A percentile compares a stretch with the other conserved stretches of the same genome.
phyloP scores from a whole-genome alignment of 2,888 invertebrate genomes.

The Notodonta dromedarius region DNA sequence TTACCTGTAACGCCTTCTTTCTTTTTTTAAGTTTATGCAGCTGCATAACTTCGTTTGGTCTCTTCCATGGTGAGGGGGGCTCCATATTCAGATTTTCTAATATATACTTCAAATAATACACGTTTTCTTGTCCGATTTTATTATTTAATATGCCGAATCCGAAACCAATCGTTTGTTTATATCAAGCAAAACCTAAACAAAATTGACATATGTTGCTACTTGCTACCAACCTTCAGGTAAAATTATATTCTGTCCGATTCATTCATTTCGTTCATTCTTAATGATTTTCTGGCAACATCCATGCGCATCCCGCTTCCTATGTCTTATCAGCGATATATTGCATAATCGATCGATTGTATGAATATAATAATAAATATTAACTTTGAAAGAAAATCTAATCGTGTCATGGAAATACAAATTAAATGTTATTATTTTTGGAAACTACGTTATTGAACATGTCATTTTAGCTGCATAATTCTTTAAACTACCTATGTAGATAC shows the following conservation, averaged over 20 bases:
- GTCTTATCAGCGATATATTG: too few relatives aligned
- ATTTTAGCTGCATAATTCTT: too few relatives aligned
- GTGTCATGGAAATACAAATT: too few relatives aligned
- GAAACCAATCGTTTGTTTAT: neutral
- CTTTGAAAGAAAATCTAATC: too few relatives aligned
- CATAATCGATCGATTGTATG: too few relatives aligned
- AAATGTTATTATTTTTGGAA: too few relatives aligned
- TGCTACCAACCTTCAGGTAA: neutral
- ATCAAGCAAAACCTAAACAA: neutral
- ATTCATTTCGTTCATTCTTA: too few relatives aligned
- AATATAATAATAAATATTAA: too few relatives aligned
- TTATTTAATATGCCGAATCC: neutral
- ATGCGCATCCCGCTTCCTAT: too few relatives aligned
- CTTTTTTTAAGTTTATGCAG: slow-evolving; percentile 90
- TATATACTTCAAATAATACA: neutral
- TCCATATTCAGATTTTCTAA: slow-evolving; percentile 51
- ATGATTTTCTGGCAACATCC: too few relatives aligned
- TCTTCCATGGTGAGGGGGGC: slow-evolving; percentile 84
- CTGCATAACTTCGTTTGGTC: slow-evolving; percentile 87
- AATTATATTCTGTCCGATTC: neutral
- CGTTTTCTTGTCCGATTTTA: neutral
- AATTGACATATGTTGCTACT: neutral
- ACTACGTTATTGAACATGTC: too few relatives aligned
- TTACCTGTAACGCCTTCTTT: slow-evolving; percentile 90
- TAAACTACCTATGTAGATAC: too few relatives aligned